Percentiles rank a stretch among this genome's conserved stretches.
These are phyloP conservation scores for Ctenoplectra terminalis DNA, from an alignment of 1,140 invertebrate species.

Conservation along the genomic window DNA sequence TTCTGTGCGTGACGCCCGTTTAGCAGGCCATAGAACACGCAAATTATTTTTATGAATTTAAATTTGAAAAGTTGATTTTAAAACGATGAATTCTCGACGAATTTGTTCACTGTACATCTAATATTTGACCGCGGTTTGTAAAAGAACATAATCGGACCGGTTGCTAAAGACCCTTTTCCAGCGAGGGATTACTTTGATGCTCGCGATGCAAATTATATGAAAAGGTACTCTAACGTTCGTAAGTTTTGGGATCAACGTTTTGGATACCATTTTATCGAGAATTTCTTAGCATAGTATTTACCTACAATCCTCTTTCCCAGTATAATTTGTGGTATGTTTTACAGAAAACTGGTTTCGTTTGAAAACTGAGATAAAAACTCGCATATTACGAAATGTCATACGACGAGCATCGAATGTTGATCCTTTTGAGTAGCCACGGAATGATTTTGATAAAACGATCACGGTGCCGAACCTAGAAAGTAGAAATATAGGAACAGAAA, in stretches of 20 bases:
- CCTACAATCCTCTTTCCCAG: constrained; percentile 3
- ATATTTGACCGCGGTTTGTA: too few species aligned
- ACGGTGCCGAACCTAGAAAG: too few species aligned
- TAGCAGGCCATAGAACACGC: neutral
- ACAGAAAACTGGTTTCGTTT: too few species aligned
- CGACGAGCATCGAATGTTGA: neutral
- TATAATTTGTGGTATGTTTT: neutral
- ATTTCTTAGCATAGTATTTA: neutral
- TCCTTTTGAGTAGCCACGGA: neutral
- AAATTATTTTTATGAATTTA: neutral
- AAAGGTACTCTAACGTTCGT: neutral
- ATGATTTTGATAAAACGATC: neutral
- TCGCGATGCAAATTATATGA: neutral
- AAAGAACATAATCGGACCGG: neutral
- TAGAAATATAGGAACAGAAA: neutral
- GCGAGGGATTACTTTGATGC: neutral
- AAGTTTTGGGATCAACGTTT: constrained; percentile 13
- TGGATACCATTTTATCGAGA: neutral
- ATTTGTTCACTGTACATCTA: too few species aligned
- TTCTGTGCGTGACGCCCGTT: constrained; percentile 30
- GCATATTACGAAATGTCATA: neutral
- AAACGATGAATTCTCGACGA: too few species aligned
- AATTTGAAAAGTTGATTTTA: neutral
- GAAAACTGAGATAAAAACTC: neutral
- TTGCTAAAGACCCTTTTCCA: neutral